phyloP scores from a whole-genome alignment of 2,113 vertebrate genomes.

The Colaptes auratus region DNA sequence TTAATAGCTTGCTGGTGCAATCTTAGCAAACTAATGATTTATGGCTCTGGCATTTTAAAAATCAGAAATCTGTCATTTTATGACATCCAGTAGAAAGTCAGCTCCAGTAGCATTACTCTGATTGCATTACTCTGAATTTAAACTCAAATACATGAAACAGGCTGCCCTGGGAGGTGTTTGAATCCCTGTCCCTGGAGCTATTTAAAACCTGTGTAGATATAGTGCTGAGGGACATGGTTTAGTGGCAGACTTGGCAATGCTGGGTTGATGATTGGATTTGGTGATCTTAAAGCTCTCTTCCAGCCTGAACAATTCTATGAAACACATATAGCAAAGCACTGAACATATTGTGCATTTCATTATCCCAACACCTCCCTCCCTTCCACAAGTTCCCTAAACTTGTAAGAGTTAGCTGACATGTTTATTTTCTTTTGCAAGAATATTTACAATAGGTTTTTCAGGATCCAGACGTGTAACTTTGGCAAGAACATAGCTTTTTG shows the following conservation, averaged over 20 bases:
- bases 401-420: background rate
- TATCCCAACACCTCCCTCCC: background rate
- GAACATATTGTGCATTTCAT: background rate
- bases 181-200: too few relatives aligned
- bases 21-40: constrained; percentile 84
- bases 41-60: constrained; percentile 78
- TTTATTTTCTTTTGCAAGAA: background rate
- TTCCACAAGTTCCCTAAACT: background rate
- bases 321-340: constrained; percentile 41
- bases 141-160: constrained; percentile 37
- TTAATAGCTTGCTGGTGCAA: constrained; percentile 81
- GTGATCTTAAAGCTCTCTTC: too few relatives aligned
- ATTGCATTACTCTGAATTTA: constrained; percentile 57
- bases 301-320: background rate
- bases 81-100: constrained; percentile 73
- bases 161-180: too few relatives aligned
- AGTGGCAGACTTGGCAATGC: too few relatives aligned
- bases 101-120: constrained; percentile 53
- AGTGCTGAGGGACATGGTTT: too few relatives aligned
- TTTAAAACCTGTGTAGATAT: too few relatives aligned
- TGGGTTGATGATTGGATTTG: too few relatives aligned
- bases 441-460: background rate
- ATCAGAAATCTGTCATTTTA: constrained; percentile 83
- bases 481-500: background rate
- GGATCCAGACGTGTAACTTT: background rate